Evolutionary conservation across 2,888 invertebrate species (phyloP).

Genomic region (Tiliacea aurago): DNA sequence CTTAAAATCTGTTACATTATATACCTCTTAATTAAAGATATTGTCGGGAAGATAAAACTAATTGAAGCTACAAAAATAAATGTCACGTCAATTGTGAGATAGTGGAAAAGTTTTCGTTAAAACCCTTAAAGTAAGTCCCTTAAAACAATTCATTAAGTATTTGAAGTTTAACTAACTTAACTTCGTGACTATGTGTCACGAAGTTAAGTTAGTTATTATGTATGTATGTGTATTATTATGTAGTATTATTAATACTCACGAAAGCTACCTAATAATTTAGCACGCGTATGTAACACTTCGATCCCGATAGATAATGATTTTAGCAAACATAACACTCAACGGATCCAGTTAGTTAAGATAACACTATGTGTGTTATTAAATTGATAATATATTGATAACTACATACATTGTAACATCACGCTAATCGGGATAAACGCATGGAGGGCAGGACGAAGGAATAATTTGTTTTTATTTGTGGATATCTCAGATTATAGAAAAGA

Average conservation of each 20-base stretch:
- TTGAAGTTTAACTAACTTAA: neutral
- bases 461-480: too few species aligned
- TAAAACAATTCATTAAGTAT: neutral
- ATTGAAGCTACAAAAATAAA: slow-evolving; percentile 1
- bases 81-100: neutral
- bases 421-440: neutral
- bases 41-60: slow-evolving; percentile 11
- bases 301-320: slow-evolving; percentile 38
- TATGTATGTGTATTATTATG: too few species aligned
- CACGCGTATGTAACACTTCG: slow-evolving; percentile 5
- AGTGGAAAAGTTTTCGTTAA: slow-evolving; percentile 22
- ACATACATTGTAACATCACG: slow-evolving; percentile 26
- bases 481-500: too few species aligned
- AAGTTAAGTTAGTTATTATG: too few species aligned
- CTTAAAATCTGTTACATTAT: slow-evolving; percentile 29
- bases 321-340: slow-evolving; percentile 38
- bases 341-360: slow-evolving; percentile 34
- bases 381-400: slow-evolving; percentile 38
- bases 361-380: slow-evolving; percentile 40
- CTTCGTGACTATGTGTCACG: too few species aligned
- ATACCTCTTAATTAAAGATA: slow-evolving; percentile 5
- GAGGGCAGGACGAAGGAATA: neutral
- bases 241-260: neutral
- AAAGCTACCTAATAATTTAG: slow-evolving; percentile 15
- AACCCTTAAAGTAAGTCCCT: too few species aligned